Conservation (phyloP, 2,113 vertebrate species). For the Anhinga anhinga region DNA sequence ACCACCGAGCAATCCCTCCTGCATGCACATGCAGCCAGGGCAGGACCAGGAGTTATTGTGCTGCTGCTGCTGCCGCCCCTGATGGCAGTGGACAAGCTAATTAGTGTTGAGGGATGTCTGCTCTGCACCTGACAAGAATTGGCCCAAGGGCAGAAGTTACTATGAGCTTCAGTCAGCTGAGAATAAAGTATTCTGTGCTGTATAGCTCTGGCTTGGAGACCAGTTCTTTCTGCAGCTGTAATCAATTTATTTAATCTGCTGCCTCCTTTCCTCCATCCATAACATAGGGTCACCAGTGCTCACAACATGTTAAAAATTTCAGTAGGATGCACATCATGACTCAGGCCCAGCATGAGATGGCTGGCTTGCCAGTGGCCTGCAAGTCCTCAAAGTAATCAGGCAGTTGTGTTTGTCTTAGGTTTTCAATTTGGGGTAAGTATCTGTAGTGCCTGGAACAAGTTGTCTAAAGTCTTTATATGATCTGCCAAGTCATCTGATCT, state of each 20-base stretch:
- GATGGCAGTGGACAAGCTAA: too few relatives aligned
- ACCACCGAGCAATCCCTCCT: background rate
- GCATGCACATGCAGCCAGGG: rapidly evolving
- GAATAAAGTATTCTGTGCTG: background rate
- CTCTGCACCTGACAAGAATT: background rate
- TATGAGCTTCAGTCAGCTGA: background rate
- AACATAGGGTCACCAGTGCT: background rate
- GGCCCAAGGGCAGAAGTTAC: background rate
- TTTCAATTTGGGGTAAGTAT: background rate
- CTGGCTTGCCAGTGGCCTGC: background rate
- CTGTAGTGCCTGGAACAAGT: background rate
- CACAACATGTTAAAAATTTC: background rate
- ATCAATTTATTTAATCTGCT: background rate
- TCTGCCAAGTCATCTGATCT: background rate
- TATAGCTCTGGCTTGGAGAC: background rate
- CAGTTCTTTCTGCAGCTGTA: background rate
- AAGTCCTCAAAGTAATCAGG: background rate
- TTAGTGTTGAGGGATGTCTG: background rate
- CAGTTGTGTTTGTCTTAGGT: background rate
- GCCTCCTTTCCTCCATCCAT: background rate
- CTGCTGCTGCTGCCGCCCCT: background rate
- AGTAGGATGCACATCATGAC: background rate
- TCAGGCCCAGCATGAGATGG: background rate
- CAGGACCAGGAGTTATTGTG: background rate
- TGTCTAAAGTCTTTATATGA: background rate